Percentiles rank a stretch among this genome's conserved stretches.
Evolutionary conservation across 2,888 invertebrate genomes (phyloP).

Genomic region (Trichopoda pennipes): DNA sequence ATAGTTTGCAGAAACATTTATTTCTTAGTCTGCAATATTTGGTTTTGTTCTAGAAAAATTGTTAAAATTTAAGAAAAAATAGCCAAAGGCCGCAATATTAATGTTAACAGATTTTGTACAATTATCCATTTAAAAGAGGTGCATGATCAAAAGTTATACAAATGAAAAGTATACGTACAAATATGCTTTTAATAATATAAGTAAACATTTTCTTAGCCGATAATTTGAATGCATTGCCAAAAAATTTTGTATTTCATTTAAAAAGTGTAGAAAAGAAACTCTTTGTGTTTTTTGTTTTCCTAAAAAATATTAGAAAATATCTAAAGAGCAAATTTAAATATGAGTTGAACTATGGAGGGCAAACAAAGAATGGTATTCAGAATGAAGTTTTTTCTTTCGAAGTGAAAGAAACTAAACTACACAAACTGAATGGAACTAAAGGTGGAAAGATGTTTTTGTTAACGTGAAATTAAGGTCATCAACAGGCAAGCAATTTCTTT

Average conservation of each 20-base stretch:
- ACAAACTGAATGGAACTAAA: conserved; percentile 38
- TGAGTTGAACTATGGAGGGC: conserved; percentile 8
- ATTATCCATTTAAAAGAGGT: too few species aligned
- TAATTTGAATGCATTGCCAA: conserved; percentile 4
- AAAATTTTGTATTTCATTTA: conserved; percentile 16
- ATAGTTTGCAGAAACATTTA: too few species aligned
- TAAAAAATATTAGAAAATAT: neutral
- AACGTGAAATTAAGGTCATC: conserved; percentile 53
- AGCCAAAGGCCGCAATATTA: too few species aligned
- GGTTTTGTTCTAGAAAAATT: too few species aligned
- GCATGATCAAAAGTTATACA: too few species aligned
- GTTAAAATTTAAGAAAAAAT: too few species aligned
- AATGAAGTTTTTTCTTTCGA: conserved; percentile 33
- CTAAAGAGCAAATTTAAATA: conserved; percentile 9
- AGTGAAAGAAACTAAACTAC: conserved; percentile 15
- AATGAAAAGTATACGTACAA: neutral
- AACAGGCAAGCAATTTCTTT: conserved; percentile 34
- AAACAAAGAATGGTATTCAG: conserved; percentile 36
- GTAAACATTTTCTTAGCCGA: neutral
- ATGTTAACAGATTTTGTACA: too few species aligned
- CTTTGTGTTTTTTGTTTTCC: conserved; percentile 18
- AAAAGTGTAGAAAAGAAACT: neutral
- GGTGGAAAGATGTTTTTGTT: conserved; percentile 30
- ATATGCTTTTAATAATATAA: neutral
- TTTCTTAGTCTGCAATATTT: too few species aligned